These are phyloP conservation scores for Ridgeia piscesae DNA, from an alignment of 1,140 invertebrate species.

Conservation along the genomic window DNA sequence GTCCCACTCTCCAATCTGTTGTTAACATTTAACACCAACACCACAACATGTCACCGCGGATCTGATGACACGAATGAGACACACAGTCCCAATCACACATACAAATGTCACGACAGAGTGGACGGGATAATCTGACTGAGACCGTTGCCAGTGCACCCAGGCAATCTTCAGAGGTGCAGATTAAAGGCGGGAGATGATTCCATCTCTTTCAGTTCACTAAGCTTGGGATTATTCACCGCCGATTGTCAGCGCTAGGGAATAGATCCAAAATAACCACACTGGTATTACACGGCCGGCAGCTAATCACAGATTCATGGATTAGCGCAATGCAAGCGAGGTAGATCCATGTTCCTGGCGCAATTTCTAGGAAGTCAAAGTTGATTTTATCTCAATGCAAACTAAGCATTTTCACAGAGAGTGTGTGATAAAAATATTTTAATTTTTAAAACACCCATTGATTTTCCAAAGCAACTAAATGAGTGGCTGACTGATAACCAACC, in stretches of 20 bases:
- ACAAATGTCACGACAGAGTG: not conserved
- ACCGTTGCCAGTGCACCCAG: not conserved
- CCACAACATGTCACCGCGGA: too few species aligned
- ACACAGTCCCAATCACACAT: not conserved
- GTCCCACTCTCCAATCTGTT: not conserved
- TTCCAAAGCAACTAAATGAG: not conserved
- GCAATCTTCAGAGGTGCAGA: not conserved
- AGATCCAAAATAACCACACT: not conserved
- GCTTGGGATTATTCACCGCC: not conserved
- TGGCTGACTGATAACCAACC: not conserved
- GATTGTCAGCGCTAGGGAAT: not conserved
- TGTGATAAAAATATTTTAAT: not conserved
- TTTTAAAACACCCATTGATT: not conserved
- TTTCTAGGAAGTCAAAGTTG: not conserved
- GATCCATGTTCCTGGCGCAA: not conserved
- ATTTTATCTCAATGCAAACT: not conserved
- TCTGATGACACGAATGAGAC: not conserved
- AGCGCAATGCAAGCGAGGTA: not conserved
- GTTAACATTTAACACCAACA: not conserved
- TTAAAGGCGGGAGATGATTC: not conserved
- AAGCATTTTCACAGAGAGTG: not conserved
- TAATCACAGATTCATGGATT: not conserved
- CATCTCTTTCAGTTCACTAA: not conserved
- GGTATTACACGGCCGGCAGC: not conserved
- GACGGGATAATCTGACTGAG: not conserved